These are phyloP conservation scores for Synchiropus splendidus DNA, from an alignment of 2,113 vertebrate species.

Conservation along the genomic window DNA sequence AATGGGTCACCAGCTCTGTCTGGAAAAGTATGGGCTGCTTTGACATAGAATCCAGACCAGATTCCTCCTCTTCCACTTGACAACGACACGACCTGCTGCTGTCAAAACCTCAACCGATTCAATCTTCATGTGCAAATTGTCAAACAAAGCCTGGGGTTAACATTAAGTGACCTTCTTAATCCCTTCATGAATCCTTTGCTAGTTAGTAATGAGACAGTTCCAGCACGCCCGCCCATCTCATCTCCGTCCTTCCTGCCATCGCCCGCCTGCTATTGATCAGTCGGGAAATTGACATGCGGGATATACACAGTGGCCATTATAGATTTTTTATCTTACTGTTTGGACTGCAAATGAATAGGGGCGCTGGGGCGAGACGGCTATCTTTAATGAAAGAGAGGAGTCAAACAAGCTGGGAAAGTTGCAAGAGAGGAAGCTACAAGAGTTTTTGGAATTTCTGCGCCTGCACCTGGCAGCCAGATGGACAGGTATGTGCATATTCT, in stretches of 20 bases:
- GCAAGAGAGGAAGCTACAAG: constrained; percentile 14
- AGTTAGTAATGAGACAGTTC: constrained; percentile 61
- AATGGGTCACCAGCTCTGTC: too few species aligned
- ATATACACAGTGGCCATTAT: constrained; percentile 55
- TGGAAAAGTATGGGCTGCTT: too few species aligned
- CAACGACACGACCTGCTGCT: constrained; percentile 16
- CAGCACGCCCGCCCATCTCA: constrained; percentile 36
- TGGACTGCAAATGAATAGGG: constrained; percentile 64
- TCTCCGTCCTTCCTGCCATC: constrained; percentile 42
- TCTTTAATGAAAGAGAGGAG: constrained; percentile 59
- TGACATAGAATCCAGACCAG: too few species aligned
- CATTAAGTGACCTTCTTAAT: constrained; percentile 50
- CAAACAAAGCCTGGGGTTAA: constrained; percentile 41
- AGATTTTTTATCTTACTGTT: constrained; percentile 63
- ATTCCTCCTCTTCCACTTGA: constrained; percentile 5
- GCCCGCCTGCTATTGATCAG: constrained; percentile 62
- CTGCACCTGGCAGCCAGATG: too few species aligned
- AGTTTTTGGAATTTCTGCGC: constrained; percentile 15
- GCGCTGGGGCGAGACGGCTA: constrained; percentile 47
- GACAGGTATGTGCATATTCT: not conserved
- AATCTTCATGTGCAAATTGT: constrained; percentile 46
- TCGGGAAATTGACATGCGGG: constrained; percentile 64
- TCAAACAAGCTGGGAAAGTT: constrained; percentile 47
- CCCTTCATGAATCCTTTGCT: constrained; percentile 45
- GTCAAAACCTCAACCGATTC: constrained; percentile 34